These are phyloP conservation scores for Drosophila mercatorum DNA, from an alignment of 2,888 invertebrate species.

Conservation along the genomic window DNA sequence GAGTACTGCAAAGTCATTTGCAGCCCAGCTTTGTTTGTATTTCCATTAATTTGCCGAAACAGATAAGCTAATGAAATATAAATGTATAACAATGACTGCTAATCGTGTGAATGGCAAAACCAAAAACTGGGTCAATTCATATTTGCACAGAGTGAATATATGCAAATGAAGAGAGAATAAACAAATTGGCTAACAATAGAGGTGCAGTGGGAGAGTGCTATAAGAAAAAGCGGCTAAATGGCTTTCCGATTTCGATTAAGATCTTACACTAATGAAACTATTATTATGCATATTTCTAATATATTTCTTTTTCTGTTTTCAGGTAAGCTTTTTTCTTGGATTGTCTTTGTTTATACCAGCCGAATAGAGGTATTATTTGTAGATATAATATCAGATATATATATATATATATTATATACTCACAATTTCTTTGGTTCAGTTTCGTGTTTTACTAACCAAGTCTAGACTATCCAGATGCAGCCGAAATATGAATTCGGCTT, in stretches of 20 bases:
- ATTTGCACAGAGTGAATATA: conserved; percentile 22
- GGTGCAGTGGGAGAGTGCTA: neutral
- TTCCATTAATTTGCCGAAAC: conserved; percentile 20
- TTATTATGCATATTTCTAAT: neutral
- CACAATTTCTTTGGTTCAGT: neutral
- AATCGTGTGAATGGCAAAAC: conserved; percentile 40
- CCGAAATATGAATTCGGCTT: neutral
- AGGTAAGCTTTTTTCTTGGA: conserved; percentile 28
- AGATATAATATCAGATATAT: neutral
- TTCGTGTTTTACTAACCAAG: neutral
- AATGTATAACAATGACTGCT: conserved; percentile 45
- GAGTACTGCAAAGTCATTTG: conserved; percentile 2
- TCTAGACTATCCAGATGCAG: neutral
- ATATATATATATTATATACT: too few relatives aligned
- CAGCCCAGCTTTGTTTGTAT: neutral
- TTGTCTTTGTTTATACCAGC: neutral
- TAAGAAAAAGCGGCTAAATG: neutral
- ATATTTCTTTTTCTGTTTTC: conserved; percentile 26
- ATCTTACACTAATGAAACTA: neutral
- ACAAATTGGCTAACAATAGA: neutral
- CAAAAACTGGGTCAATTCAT: conserved; percentile 67
- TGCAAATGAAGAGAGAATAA: conserved; percentile 13
- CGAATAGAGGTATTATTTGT: neutral
- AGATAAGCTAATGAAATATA: conserved; percentile 53
- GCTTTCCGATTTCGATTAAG: neutral